Evolutionary conservation across 1,140 invertebrate species (phyloP).

Genomic region (Littorina saxatilis): DNA sequence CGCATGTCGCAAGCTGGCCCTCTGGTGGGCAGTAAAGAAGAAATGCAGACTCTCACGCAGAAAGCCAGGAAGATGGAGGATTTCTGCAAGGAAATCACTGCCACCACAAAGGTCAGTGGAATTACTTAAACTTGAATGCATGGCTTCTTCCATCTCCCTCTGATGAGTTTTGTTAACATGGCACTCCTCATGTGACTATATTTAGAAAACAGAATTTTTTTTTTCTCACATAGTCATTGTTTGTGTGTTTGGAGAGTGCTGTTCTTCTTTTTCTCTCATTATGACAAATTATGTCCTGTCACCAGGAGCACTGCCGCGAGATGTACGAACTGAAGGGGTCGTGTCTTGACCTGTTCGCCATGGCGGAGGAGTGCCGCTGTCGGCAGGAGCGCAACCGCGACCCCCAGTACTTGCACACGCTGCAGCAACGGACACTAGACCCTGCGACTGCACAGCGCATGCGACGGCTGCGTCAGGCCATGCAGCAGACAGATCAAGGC

Average conservation of each 20-base stretch:
- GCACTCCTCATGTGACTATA: too few species aligned
- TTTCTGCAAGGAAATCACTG: constrained; percentile 78
- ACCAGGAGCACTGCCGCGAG: constrained; percentile 69
- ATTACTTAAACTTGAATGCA: too few species aligned
- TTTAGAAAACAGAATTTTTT: too few species aligned
- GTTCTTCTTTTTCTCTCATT: too few species aligned
- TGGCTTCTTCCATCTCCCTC: too few species aligned
- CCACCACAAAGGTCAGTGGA: constrained; percentile 75
- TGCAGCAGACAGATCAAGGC: constrained; percentile 69
- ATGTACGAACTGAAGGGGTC: constrained; percentile 62
- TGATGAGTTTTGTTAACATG: too few species aligned
- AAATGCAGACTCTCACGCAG: constrained; percentile 77
- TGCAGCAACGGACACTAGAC: constrained; percentile 67
- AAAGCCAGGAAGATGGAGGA: constrained; percentile 73
- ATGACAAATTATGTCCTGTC: too few species aligned
- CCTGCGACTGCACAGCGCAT: constrained; percentile 71
- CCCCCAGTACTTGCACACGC: constrained; percentile 59
- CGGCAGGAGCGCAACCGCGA: constrained; percentile 68
- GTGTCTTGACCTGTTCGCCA: constrained; percentile 69
- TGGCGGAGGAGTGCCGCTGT: constrained; percentile 71
- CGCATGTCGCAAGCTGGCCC: constrained; percentile 49
- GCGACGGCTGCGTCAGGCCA: constrained; percentile 65
- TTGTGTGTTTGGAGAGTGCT: too few species aligned
- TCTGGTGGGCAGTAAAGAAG: constrained; percentile 76
- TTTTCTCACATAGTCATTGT: too few species aligned